Base-by-base conservation (phyloP, 2,888 invertebrate species). In the Scaptomyza cyrtandrae region DNA sequence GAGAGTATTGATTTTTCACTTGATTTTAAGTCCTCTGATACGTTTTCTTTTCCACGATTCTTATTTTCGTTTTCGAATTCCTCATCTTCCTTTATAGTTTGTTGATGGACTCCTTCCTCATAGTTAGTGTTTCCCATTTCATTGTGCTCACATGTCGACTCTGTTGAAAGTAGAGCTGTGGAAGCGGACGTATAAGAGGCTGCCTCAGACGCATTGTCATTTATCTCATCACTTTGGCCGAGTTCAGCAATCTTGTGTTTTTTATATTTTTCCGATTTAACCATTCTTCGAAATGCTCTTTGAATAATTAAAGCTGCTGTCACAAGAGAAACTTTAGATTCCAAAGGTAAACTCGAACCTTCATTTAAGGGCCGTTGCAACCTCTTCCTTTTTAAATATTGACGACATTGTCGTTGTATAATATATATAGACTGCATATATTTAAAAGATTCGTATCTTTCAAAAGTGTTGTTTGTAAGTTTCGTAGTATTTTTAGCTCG, bases 281-380 rank as follows among this genome's bases (percentile, higher is more conserved):
- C 56, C 70, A 79, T 71, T 43, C 92, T 92, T 33, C 93, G 92
- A 81, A 94, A 93, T 55, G 94, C 93, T 90, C 94, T 93, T 88
- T 94, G 94, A 81, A 94, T 94, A n/a, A 94, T 93, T 56, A 93
- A 89, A 46, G 84, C 86, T n/a, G 83, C 85, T 29, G 69, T 59
- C 44, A 55, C 61, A 9, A 81, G 29, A 3, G 77, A 68, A 49
- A 81, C 49, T 16, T 48, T 49, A 5, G 27, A 35, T 14, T 76
- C 58, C 6, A 49, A 52, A 45, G 55, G 44, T 29, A 16, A 5
- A 9, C n/a, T 43, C 16, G 35, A 27, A 9, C 4, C 7, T 0
- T 53, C 41, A 9, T 11, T 53, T 50, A 41, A 2, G 10, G 44
- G 11, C 46, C 24, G 48, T 14, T 53, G 19, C 5, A 27, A 29